These are phyloP conservation scores for Venusia cambrica DNA, from an alignment of 2,888 invertebrate genomes.

Conservation along the genomic window DNA sequence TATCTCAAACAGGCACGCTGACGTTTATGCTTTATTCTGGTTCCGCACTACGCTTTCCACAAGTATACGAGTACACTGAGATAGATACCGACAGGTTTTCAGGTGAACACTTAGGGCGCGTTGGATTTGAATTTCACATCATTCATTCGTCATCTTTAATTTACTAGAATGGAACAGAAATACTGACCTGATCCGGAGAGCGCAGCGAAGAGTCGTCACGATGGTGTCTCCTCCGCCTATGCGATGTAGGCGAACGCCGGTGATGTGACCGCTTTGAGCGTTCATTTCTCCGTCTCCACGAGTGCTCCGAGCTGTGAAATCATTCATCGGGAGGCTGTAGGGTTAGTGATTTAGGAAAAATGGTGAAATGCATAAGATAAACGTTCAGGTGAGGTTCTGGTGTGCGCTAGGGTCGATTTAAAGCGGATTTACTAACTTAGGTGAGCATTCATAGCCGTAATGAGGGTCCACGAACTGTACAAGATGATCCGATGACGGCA, in stretches of 20 bases:
- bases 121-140: slow-evolving; percentile 47
- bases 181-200: slow-evolving; percentile 76
- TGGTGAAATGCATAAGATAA: slow-evolving; percentile 39
- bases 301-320: slow-evolving; percentile 88
- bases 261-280: slow-evolving; percentile 93
- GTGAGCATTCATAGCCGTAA: slow-evolving; percentile 54
- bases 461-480: slow-evolving; percentile 59
- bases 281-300: slow-evolving; percentile 89
- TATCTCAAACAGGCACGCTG: slow-evolving; percentile 69
- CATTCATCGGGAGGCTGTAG: slow-evolving; percentile 78
- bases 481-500: slow-evolving; percentile 62
- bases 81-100: slow-evolving; percentile 54
- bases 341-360: slow-evolving; percentile 66
- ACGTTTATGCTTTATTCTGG: slow-evolving; percentile 72
- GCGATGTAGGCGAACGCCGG: slow-evolving; percentile 89
- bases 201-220: slow-evolving; percentile 73
- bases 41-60: slow-evolving; percentile 66
- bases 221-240: slow-evolving; percentile 85
- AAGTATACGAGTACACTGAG: slow-evolving; percentile 41
- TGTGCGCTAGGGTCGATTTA: slow-evolving; percentile 44
- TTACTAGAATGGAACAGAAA: slow-evolving; percentile 28
- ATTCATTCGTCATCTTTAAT: slow-evolving; percentile 29
- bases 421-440: slow-evolving; percentile 61
- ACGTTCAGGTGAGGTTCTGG: slow-evolving; percentile 60
- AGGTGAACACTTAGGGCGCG: slow-evolving; percentile 69